Evolutionary conservation across 1,140 invertebrate genomes (phyloP), one percentile per base, ranked within the genome.

Genomic region (Drosophila guanche): DNA sequence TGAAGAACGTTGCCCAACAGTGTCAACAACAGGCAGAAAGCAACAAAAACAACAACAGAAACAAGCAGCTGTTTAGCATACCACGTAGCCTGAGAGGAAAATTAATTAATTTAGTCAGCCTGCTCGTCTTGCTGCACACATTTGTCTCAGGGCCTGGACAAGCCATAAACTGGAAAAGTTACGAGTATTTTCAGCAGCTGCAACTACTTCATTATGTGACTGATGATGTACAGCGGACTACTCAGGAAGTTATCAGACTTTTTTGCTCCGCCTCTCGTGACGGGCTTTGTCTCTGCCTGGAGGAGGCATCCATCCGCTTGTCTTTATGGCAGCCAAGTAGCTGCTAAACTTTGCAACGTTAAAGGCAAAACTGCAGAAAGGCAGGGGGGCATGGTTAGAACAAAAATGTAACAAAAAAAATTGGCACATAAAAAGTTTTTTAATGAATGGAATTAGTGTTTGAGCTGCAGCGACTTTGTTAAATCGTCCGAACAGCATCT

Each of bases 361-460:
- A 45, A n/a, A 25, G 60, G 62, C 20, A 42, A 65, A 65, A 37
- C 54, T 48, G 56, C 46, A 54, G 75, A 74, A 67, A 54, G 65
- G 77, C 73, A 79, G 72, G 60, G 58, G 66, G 59, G 59, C 52
- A 10, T 3, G 33, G 10, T 10, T 41, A 29, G 22, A 37, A 48
- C 22, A 46, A 27, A 43, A 56, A 10, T 25, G 22, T 40, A 51
- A 51, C 25, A 37, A 41, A 45, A 79, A 77, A 85, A 86, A 86
- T 81, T 85, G 81, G 81, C 77, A 86, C 71, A 86, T 88, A 86
- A 88, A 86, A 86, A 88, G 78, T 81, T 86, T 86, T 85, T 86
- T 88, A 86, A 86, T 86, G 83, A 88, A 88, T 86, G 74, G 81
- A 86, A 86, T 86, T 86, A 86, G 81, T 86, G 81, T 86, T 85